Conservation (phyloP, 2,797 vertebrate species). For the Sebastes itinus region DNA sequence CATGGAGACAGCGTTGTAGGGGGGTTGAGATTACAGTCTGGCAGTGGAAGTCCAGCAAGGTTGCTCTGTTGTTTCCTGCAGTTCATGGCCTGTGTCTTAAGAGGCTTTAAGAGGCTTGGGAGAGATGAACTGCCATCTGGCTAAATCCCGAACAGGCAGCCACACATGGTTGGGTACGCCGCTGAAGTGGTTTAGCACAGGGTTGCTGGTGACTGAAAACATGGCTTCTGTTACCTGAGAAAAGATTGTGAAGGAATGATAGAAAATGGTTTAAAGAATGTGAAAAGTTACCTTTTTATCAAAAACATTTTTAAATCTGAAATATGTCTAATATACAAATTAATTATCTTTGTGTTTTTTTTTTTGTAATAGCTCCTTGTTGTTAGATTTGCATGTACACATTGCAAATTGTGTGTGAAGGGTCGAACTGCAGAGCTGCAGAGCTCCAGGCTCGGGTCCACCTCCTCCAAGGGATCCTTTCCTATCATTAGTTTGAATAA, state of each 20-base stretch:
- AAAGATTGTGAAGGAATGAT: background rate
- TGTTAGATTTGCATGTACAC: background rate
- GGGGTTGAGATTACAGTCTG: conserved; percentile 58
- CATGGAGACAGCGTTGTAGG: conserved; percentile 35
- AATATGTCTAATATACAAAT: background rate
- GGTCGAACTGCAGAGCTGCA: no score
- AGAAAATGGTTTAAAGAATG: background rate
- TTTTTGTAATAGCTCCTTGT: background rate
- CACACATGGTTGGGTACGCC: conserved; percentile 24
- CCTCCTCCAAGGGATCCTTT: no score
- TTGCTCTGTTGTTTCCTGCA: conserved; percentile 64
- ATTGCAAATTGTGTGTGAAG: background rate
- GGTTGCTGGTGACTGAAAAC: background rate
- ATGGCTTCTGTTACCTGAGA: background rate
- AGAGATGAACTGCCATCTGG: conserved; percentile 78
- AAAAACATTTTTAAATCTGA: background rate
- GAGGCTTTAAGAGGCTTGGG: conserved; percentile 73
- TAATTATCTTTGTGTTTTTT: background rate
- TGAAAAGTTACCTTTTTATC: background rate
- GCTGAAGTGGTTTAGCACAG: conserved; percentile 15
- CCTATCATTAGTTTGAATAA: no score
- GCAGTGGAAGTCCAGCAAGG: conserved; percentile 44
- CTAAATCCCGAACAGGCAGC: conserved; percentile 40
- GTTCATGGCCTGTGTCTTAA: conserved; percentile 65
- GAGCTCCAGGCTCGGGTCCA: no score